Conservation (phyloP, 2,113 vertebrate genomes). For the Chrysochloris asiatica region DNA sequence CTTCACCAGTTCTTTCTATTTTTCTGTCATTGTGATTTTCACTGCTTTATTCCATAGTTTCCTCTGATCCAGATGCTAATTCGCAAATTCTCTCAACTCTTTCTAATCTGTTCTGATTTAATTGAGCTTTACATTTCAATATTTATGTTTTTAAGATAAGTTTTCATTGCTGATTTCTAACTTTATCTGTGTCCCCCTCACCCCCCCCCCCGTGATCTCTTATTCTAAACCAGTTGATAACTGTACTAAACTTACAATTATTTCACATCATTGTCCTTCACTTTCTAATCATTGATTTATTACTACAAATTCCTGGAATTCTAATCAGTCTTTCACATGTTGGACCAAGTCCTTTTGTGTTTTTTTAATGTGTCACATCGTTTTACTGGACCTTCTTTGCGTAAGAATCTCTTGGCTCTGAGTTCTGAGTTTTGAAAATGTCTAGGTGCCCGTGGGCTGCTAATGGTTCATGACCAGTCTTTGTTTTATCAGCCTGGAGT, state of each 20-base stretch:
- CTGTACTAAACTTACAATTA: background rate
- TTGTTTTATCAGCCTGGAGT: background rate
- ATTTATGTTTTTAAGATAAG: background rate
- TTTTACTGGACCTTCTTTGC: background rate
- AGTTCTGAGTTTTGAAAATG: conserved; percentile 19
- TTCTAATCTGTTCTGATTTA: background rate
- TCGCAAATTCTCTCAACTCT: background rate
- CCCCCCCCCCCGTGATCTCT: background rate
- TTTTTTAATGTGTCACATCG: background rate
- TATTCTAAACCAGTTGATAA: conserved; percentile 7
- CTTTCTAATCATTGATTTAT: background rate
- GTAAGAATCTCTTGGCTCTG: background rate
- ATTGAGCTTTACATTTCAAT: background rate
- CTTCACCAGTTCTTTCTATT: background rate
- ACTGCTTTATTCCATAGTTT: background rate
- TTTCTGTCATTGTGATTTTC: background rate
- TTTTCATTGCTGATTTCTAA: background rate
- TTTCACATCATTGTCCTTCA: background rate
- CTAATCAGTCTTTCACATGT: background rate
- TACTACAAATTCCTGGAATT: background rate
- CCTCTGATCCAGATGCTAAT: background rate
- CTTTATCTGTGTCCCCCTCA: background rate
- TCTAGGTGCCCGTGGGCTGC: background rate
- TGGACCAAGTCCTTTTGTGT: background rate
- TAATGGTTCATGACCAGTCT: background rate